These are phyloP conservation scores for Mirza zaza DNA, from an alignment of 2,113 vertebrate genomes.

Conservation along the genomic window DNA sequence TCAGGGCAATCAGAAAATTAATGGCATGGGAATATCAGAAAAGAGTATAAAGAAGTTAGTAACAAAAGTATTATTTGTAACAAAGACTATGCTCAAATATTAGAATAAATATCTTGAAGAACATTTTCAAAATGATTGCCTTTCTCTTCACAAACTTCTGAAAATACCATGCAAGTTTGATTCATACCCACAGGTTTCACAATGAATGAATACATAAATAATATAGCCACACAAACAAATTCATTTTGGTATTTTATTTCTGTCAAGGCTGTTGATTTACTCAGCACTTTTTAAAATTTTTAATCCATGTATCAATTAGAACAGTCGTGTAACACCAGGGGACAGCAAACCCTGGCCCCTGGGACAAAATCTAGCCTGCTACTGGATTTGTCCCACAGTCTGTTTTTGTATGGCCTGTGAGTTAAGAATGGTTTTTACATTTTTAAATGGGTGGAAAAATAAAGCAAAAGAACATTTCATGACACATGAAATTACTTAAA, in stretches of 20 bases:
- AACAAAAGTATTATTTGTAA: constrained; percentile 1
- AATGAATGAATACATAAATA: constrained; percentile 12
- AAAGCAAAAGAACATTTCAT: constrained; percentile 19
- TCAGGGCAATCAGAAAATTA: constrained; percentile 43
- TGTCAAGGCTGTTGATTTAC: constrained; percentile 31
- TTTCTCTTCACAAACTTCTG: constrained; percentile 12
- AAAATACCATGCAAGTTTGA: neutral
- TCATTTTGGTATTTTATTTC: neutral
- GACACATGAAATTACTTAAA: constrained; percentile 13
- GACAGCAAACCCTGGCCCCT: neutral
- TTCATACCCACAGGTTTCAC: neutral
- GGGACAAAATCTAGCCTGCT: neutral
- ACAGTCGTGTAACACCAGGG: neutral
- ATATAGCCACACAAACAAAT: neutral
- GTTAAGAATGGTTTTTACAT: neutral
- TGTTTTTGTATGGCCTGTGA: neutral
- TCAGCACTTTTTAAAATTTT: neutral
- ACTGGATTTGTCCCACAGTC: neutral
- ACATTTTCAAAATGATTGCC: neutral
- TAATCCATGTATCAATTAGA: neutral
- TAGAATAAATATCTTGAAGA: neutral
- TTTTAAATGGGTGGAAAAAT: neutral
- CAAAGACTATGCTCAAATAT: constrained; percentile 7
- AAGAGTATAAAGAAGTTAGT: neutral
- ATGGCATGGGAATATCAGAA: neutral